A percentile compares a stretch with the other conserved stretches of the same genome.
phyloP scores from a whole-genome alignment of 2,797 vertebrate species.

The Centroberyx gerrardi region DNA sequence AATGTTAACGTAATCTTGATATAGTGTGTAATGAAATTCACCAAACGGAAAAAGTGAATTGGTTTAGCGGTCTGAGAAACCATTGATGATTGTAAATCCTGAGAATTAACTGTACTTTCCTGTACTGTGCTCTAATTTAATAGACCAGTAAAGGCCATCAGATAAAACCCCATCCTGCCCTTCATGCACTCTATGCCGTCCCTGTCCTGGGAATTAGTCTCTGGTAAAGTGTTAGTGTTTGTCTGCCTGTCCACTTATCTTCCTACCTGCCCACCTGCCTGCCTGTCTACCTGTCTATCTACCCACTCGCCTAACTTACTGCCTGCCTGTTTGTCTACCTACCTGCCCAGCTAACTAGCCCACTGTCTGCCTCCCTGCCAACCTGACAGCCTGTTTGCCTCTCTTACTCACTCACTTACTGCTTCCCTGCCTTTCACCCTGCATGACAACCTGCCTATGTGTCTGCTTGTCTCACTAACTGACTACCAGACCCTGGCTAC shows the following conservation, averaged over 20 bases:
- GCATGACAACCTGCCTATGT: constrained; percentile 31
- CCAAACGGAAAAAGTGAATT: constrained; percentile 55
- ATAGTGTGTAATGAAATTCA: constrained; percentile 51
- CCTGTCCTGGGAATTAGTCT: constrained; percentile 21
- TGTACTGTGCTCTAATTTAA: constrained; percentile 56
- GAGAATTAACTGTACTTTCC: constrained; percentile 66
- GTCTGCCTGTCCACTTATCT: constrained; percentile 17
- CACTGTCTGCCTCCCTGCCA: constrained; percentile 13
- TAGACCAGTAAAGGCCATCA: constrained; percentile 47
- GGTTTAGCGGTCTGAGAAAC: constrained; percentile 56
- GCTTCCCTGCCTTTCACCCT: constrained; percentile 23
- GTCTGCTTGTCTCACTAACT: constrained; percentile 46
- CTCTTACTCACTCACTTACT: not conserved
- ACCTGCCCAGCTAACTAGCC: not conserved
- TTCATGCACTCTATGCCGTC: not conserved
- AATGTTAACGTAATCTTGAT: constrained; percentile 22
- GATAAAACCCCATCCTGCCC: constrained; percentile 48
- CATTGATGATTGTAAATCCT: constrained; percentile 50
- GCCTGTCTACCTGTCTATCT: not conserved
- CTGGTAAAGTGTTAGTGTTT: not conserved
- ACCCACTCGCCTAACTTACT: not conserved
- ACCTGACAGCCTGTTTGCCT: not conserved
- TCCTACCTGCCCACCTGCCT: constrained; percentile 1
- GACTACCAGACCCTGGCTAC: constrained; percentile 26
- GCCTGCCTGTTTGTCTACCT: not conserved